Conservation (phyloP, 1,140 invertebrate genomes). For the Lepidurus couesii region DNA sequence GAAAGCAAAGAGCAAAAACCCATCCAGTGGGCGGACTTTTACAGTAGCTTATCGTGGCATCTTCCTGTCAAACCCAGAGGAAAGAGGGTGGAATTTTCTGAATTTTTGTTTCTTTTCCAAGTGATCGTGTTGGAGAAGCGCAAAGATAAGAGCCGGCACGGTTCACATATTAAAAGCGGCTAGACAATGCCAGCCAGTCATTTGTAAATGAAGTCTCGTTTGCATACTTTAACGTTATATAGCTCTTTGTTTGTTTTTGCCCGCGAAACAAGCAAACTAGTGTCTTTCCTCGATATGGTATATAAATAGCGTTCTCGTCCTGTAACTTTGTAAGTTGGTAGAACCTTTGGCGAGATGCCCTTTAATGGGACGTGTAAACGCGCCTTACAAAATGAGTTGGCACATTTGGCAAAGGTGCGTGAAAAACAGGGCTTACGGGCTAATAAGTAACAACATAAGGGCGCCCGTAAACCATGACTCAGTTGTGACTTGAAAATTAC, state of each 20-base stretch:
- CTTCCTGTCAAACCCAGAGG: slow-evolving; percentile 7
- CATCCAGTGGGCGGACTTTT: not conserved
- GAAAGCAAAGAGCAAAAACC: not conserved
- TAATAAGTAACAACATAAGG: not conserved
- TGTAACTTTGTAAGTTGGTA: no score
- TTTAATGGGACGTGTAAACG: not conserved
- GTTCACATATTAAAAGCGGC: not conserved
- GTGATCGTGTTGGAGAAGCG: not conserved
- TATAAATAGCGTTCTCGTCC: no score
- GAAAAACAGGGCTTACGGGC: not conserved
- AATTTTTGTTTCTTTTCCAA: not conserved
- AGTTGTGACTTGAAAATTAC: not conserved
- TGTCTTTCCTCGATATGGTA: no score
- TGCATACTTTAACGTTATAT: not conserved
- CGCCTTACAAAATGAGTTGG: not conserved
- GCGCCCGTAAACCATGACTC: not conserved
- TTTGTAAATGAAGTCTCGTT: not conserved
- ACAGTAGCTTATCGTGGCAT: not conserved
- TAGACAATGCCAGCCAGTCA: not conserved
- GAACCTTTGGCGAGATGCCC: not conserved
- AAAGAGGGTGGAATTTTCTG: not conserved
- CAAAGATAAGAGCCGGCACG: not conserved
- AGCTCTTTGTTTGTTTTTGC: not conserved
- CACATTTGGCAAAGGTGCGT: slow-evolving; percentile 5
- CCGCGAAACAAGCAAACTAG: no score